Conservation (phyloP, 2,888 invertebrate genomes). For the Chrysotoxum bicinctum region DNA sequence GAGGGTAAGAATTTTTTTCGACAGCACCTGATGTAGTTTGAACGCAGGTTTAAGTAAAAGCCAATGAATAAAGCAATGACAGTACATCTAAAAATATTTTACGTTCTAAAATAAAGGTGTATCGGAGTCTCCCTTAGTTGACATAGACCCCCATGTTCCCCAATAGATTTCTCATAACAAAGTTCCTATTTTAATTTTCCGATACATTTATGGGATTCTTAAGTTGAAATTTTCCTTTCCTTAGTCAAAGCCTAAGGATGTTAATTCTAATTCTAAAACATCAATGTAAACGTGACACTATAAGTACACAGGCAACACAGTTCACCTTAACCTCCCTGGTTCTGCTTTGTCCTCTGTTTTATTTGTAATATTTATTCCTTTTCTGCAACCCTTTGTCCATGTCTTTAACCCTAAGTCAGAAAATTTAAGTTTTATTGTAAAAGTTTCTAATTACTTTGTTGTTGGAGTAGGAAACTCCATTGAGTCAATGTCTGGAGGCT, state of each 20-base stretch:
- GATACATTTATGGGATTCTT: neutral
- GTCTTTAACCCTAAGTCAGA: neutral
- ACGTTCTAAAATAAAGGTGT: too few species aligned
- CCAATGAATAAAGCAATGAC: too few species aligned
- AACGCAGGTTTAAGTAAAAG: too few species aligned
- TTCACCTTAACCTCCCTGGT: neutral
- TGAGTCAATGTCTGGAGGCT: neutral
- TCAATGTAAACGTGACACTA: neutral
- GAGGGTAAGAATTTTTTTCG: too few species aligned
- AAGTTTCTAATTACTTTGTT: conserved; percentile 7
- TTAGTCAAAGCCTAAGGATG: neutral
- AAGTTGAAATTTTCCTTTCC: neutral
- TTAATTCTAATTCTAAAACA: neutral
- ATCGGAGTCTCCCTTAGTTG: too few species aligned
- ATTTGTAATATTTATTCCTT: neutral
- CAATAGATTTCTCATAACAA: too few species aligned
- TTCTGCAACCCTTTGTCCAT: neutral
- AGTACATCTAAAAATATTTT: too few species aligned
- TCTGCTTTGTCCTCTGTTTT: neutral
- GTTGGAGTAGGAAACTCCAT: too few species aligned
- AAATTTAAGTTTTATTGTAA: conserved; percentile 27
- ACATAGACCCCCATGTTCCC: too few species aligned
- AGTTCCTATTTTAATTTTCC: too few species aligned
- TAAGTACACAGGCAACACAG: neutral
- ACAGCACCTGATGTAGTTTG: too few species aligned